Conservation (phyloP, 2,797 vertebrate species). For the Carcharodon carcharias region DNA sequence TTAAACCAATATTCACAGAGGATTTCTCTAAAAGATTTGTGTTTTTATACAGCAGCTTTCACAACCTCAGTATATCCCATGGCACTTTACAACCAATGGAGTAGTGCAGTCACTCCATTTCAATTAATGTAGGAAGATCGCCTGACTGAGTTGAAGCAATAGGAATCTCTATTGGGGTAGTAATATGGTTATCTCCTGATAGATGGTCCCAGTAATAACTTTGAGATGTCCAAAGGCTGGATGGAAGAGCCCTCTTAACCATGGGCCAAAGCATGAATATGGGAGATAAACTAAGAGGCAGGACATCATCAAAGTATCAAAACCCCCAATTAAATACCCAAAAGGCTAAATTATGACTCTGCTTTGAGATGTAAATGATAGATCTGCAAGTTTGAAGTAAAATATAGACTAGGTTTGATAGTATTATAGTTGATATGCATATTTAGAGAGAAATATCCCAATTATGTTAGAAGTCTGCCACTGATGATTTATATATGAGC, state of each 20-base stretch:
- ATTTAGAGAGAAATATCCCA: neutral
- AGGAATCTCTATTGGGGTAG: neutral
- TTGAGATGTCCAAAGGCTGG: neutral
- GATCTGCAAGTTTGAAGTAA: neutral
- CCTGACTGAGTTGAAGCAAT: neutral
- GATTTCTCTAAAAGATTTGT: neutral
- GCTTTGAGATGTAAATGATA: too few species aligned
- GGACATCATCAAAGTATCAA: neutral
- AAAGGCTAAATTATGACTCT: neutral
- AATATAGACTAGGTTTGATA: neutral
- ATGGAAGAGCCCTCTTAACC: neutral
- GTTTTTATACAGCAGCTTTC: neutral
- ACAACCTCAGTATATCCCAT: neutral
- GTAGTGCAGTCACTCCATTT: neutral
- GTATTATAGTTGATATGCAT: neutral
- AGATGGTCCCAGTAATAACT: neutral
- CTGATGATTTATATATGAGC: neutral
- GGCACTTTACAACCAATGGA: neutral
- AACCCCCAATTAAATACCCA: neutral
- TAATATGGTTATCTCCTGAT: neutral
- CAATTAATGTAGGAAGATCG: neutral
- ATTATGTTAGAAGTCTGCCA: neutral
- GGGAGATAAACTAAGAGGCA: neutral
- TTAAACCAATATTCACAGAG: neutral
- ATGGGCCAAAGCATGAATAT: neutral